phyloP scores from a whole-genome alignment of 2,113 vertebrate genomes.

The Corvus hawaiiensis region DNA sequence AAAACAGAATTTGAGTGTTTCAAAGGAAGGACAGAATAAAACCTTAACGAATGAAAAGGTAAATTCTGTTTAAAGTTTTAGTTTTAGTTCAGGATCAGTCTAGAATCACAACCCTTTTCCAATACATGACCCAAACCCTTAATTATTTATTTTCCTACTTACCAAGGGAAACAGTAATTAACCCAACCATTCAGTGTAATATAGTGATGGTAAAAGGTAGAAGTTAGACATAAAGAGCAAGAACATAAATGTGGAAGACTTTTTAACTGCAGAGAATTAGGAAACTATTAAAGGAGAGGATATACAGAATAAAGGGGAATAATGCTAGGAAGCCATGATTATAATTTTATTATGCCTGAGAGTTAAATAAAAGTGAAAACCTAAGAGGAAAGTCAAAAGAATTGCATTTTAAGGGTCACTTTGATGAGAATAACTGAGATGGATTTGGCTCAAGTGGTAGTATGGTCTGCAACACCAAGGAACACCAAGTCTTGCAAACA shows the following conservation, averaged over 20 bases:
- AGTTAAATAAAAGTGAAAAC: conserved; percentile 35
- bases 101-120: background rate
- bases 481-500: background rate
- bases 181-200: background rate
- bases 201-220: background rate
- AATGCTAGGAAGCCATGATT: background rate
- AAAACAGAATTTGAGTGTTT: background rate
- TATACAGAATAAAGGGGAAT: background rate
- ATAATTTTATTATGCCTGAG: background rate
- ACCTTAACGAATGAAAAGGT: background rate
- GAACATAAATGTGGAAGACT: background rate
- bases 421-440: background rate
- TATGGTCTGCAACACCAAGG: background rate
- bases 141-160: background rate
- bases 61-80: background rate
- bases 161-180: background rate
- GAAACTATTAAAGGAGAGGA: background rate
- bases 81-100: background rate
- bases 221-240: background rate
- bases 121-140: background rate
- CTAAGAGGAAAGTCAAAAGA: background rate
- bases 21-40: background rate
- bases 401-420: background rate
- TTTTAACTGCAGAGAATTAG: conserved; percentile 12
- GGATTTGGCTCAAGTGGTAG: background rate